These are phyloP conservation scores for Albula glossodonta DNA, from an alignment of 2,113 vertebrate species.

Conservation along the genomic window DNA sequence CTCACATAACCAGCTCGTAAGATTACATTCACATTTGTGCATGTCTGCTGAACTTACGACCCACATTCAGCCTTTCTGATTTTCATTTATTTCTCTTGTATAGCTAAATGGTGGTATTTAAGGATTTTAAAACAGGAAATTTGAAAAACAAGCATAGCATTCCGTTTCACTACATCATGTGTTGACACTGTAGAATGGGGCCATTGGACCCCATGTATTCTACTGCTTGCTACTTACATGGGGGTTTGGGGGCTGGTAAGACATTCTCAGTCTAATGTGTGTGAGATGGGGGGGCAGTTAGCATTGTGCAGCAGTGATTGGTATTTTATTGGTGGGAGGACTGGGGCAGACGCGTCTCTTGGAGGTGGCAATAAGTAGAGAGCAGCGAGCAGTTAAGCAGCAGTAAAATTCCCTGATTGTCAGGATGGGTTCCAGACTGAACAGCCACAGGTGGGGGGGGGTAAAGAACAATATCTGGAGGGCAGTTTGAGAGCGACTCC, in stretches of 20 bases:
- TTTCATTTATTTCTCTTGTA: not conserved
- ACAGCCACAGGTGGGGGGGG: slow-evolving; percentile 31
- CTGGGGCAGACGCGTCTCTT: slow-evolving; percentile 34
- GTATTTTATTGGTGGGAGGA: not conserved
- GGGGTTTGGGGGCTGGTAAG: not conserved
- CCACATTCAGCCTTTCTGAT: not conserved
- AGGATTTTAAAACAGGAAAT: not conserved
- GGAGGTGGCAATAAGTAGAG: slow-evolving; percentile 48
- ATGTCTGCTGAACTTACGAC: slow-evolving; percentile 11
- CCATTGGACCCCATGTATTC: not conserved
- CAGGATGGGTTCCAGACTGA: slow-evolving; percentile 47
- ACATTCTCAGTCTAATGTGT: not conserved
- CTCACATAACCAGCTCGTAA: not conserved
- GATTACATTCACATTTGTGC: slow-evolving; percentile 13
- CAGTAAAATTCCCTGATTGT: slow-evolving; percentile 44
- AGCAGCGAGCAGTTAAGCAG: slow-evolving; percentile 16
- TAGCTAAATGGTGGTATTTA: not conserved
- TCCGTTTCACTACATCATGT: not conserved
- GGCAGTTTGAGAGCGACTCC: slow-evolving; percentile 45
- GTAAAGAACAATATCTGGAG: slow-evolving; percentile 63
- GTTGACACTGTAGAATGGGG: not conserved
- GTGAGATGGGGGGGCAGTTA: not conserved
- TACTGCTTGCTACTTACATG: not conserved
- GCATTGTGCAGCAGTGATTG: not conserved
- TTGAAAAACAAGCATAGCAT: not conserved